Percentiles rank a stretch among this genome's conserved stretches.
Conservation (phyloP, 2,888 invertebrate species). For the Rhagophthalmus giganteus region DNA sequence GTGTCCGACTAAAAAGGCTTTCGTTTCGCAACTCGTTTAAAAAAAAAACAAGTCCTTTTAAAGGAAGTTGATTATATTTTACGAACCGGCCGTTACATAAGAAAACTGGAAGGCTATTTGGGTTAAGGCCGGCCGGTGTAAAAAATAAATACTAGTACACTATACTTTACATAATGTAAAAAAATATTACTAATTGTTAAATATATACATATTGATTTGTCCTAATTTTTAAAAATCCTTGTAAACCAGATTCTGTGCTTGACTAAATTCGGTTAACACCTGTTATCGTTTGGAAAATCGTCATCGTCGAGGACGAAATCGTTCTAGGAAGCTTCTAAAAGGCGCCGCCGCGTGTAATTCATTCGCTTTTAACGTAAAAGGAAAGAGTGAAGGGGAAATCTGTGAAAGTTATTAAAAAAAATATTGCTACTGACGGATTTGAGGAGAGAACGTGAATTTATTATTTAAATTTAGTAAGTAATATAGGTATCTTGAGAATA, state of each 20-base stretch:
- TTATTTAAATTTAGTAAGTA: slow-evolving; percentile 1
- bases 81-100: slow-evolving; percentile 47
- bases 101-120: slow-evolving; percentile 45
- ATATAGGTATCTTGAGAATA: not conserved
- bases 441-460: slow-evolving; percentile 3
- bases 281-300: not conserved
- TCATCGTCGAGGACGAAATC: not conserved
- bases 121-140: slow-evolving; percentile 49
- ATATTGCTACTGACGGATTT: slow-evolving; percentile 1
- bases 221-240: slow-evolving; percentile 1
- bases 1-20: no score
- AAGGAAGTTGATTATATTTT: slow-evolving; percentile 48
- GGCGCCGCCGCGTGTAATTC: no score
- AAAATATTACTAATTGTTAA: slow-evolving; percentile 15
- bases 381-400: slow-evolving; percentile 9
- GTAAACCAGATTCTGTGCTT: not conserved
- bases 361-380: slow-evolving; percentile 1
- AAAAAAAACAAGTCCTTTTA: slow-evolving; percentile 45
- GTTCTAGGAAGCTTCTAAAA: slow-evolving; percentile 2
- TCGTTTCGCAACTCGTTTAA: slow-evolving; percentile 18
- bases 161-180: slow-evolving; percentile 34
- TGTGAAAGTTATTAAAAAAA: slow-evolving; percentile 13
- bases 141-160: slow-evolving; percentile 43
- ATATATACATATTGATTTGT: slow-evolving; percentile 8
- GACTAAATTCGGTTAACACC: not conserved